Base-by-base conservation (phyloP, 2,797 vertebrate genomes). In the Lagorchestes hirsutus region DNA sequence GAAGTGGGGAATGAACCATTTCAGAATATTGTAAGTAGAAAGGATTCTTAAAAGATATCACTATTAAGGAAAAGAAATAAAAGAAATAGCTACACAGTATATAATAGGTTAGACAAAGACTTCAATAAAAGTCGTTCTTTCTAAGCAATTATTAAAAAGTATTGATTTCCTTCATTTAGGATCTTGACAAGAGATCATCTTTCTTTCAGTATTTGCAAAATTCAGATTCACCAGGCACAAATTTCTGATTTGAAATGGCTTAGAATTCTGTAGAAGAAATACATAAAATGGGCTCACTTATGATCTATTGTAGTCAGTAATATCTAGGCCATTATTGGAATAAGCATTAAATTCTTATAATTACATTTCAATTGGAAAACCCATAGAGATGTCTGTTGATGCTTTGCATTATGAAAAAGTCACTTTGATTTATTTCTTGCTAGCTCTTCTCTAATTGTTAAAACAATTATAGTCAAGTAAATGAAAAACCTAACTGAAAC, bases 351-450 rank as follows among this genome's bases (percentile, higher is more conserved):
- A 96, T 98, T 98, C 87, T 97, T 98, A 92, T 97, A 98, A 98
- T 98, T 98, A 97, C 13, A 95, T 98, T 98, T 98, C 91, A 97
- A 74, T 96, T 98, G 95, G 91, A 98, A 98, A 98, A 92, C 96
- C 97, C 97, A 93, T 93, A 98, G 93, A 97, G 94, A 97, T 96
- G 95, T 91, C 93, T 97, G 90, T 62, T 98, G 97, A 97, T 98
- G 92, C 93, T 95, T 97, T 96, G 90, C 97, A 97, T 97, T 98
- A 96, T 92, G 67, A 96, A 94, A 96, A 98, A 96, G 92, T 95
- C 57, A 58, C 97, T 97, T 95, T 95, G 96, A 98, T 98, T 95
- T 98, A 97, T 97, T 98, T 97, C 90, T 97, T 97, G 95, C 55
- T 93, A 92, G n/a, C 1, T 94, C 91, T 94, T 92, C 98, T 96